Base-by-base conservation (phyloP, 2,797 vertebrate genomes). In the Hirundo rustica region DNA sequence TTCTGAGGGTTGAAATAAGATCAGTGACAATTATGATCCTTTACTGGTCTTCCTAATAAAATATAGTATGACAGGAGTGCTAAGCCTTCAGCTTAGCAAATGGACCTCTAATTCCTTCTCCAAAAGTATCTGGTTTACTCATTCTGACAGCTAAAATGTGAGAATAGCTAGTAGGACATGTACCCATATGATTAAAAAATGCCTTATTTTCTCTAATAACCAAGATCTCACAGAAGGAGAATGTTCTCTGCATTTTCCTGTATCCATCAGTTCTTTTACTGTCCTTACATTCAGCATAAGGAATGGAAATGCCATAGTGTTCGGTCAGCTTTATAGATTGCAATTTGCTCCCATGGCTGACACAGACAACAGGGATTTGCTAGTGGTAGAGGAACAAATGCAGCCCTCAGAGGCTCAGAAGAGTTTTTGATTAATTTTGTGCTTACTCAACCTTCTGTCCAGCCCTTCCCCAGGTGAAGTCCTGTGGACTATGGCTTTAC, bases 1-100 rank as follows among this genome's bases (percentile, higher is more conserved):
- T 97, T 93, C 78, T 88, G 88, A 84, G 72, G 20, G 68, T 34
- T 72, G 58, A 47, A 45, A 58, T 91, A 81, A 86, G 73, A 90
- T 51, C 12, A 38, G 30, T 48, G 73, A 70, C 6, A 88, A 54
- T 54, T 84, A 19, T 71, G 51, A 58, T n/a, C 51, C 61, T 92
- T 93, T 94, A 66, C 72, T 84, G 72, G 81, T 55, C 45, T 54
- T 76, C 22, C 73, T 95, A 95, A 94, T 71, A 88, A 83, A 40
- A 75, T 96, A 75, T 42, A 82, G 86, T 95, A 58, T 74, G 88
- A 91, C 80, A 85, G 72, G 93, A 96, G 91, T 84, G 45, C n/a
- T 60, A 83, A 96, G 64, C 91, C 64, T 94, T 92, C 67, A 89
- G 66, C n/a, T 96, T 94, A 94, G 85, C 61, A 81, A 82, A 81